Evolutionary conservation across 2,888 invertebrate species (phyloP), one percentile per base, ranked within the genome.

Genomic region (Griposia aprilina): DNA sequence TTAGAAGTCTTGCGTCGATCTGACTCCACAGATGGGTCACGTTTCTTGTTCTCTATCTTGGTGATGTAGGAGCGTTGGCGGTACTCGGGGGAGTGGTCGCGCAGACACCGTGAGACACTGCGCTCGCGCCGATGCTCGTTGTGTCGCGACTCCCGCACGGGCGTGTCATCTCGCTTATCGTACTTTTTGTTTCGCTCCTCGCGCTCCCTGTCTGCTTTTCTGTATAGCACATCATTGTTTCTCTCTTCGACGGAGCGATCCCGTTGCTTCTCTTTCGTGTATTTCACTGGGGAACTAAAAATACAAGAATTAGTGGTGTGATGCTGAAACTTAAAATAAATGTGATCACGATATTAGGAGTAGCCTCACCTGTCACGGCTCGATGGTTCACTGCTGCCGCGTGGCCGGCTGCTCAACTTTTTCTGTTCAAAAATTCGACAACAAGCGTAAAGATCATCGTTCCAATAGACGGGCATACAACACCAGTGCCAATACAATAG

Each of bases 401-500:
- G 95, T 71, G 95, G 96, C 89, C 95, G 92, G 91, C 93, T 91
- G 91, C 94, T 93, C 92, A 95, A 94, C 89, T 96, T 97, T 94
- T 96, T 97, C 97, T 97, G 96, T 95, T 92, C 88, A 93, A 94
- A 85, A 93, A 91, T 91, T 90, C 87, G 93, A 94, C 73, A 90
- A 89, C 81, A 87, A 78, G 91, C 90, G 88, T 93, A 86, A 93
- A 94, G 83, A 92, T 89, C 72, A 83, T 57, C 45, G 85, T 80
- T 82, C 82, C 80, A 83, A 82, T 82, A 90, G 88, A 82, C 76
- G 57, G 81, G 82, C 84, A 90, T 86, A 90, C 90, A 96, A 96
- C 96, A 97, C 96, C 96, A 95, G 97, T 97, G 97, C 96, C 97
- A 96, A 96, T 96, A 95, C 95, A 95, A 95, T 93, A 96, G 91